A percentile compares a stretch with the other conserved stretches of the same genome.
These are phyloP conservation scores for Forbesichthys agassizii DNA, from an alignment of 2,113 vertebrate genomes.

Conservation along the genomic window DNA sequence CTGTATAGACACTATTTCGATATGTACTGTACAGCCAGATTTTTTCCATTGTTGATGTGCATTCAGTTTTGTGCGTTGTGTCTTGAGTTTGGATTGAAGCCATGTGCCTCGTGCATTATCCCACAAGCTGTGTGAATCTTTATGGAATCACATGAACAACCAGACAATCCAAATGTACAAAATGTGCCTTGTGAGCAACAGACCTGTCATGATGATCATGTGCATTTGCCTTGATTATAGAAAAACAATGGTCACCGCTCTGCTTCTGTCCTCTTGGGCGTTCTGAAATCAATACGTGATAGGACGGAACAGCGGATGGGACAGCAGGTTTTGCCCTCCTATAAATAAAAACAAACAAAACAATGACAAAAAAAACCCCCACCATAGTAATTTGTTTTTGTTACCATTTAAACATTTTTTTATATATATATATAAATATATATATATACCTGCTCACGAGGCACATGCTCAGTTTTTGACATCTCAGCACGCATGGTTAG, in stretches of 20 bases:
- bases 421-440: neutral
- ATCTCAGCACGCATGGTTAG: slow-evolving; percentile 48
- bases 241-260: slow-evolving; percentile 46
- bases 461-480: slow-evolving; percentile 67
- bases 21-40: slow-evolving; percentile 60
- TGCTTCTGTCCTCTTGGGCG: slow-evolving; percentile 11
- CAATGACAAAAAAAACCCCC: neutral
- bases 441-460: slow-evolving; percentile 48
- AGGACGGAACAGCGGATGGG: slow-evolving; percentile 6
- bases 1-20: slow-evolving; percentile 70
- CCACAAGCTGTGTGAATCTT: slow-evolving; percentile 46
- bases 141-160: slow-evolving; percentile 44
- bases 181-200: slow-evolving; percentile 74
- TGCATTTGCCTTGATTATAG: slow-evolving; percentile 49
- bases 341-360: neutral
- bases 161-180: slow-evolving; percentile 73
- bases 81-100: slow-evolving; percentile 66
- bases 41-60: slow-evolving; percentile 52
- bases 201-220: slow-evolving; percentile 42
- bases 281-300: slow-evolving; percentile 21
- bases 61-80: slow-evolving; percentile 52
- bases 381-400: neutral
- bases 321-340: slow-evolving; percentile 22
- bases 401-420: slow-evolving; percentile 9
- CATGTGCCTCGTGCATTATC: slow-evolving; percentile 66